Conservation (phyloP, 1,140 invertebrate genomes). For the Cotesia typhae region DNA sequence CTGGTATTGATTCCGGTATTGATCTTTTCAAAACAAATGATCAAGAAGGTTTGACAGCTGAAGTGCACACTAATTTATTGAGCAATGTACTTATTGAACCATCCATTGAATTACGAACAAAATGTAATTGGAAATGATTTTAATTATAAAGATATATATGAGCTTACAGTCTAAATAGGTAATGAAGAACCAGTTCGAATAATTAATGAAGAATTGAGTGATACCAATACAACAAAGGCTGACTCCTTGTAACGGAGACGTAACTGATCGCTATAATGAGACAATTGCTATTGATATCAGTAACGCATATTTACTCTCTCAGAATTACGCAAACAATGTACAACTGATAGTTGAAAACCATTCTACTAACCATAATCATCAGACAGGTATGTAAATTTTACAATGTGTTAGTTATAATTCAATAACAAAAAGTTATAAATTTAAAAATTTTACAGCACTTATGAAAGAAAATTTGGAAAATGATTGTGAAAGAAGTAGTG, state of each 20-base stretch:
- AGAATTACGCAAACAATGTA: neutral
- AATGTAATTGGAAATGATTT: neutral
- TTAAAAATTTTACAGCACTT: neutral
- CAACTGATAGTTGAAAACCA: neutral
- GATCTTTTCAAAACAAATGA: neutral
- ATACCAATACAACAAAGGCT: neutral
- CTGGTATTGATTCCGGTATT: neutral
- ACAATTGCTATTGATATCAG: neutral
- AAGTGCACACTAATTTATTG: neutral
- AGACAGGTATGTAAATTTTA: neutral
- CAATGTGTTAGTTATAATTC: neutral
- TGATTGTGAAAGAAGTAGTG: neutral
- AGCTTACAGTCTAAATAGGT: conserved; percentile 44
- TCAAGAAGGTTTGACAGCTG: neutral
- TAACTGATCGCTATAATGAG: too few relatives aligned
- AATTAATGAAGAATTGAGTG: neutral
- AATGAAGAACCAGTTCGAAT: neutral
- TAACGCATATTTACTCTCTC: neutral
- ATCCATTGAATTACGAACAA: neutral
- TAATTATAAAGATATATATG: neutral
- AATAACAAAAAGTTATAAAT: neutral
- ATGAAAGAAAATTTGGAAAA: neutral
- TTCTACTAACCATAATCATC: neutral
- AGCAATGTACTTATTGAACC: neutral
- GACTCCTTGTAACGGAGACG: neutral